phyloP scores from a whole-genome alignment of 2,113 vertebrate species.

The Tinamus guttatus region DNA sequence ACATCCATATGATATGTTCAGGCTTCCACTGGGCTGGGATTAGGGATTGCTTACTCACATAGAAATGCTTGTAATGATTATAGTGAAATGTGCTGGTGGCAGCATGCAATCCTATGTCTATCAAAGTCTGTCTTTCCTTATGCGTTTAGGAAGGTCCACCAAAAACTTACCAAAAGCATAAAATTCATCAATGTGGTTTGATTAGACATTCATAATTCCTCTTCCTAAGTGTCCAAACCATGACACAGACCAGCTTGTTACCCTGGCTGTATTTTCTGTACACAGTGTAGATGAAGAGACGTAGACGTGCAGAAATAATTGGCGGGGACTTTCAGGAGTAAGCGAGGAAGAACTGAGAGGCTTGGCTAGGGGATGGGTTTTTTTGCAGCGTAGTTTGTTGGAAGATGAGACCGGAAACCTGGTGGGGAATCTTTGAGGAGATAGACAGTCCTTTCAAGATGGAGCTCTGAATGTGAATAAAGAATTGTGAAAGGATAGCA shows the following conservation, averaged over 20 bases:
- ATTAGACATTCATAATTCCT: slow-evolving; percentile 1
- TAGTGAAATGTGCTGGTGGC: not conserved
- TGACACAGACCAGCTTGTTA: not conserved
- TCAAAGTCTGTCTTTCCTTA: not conserved
- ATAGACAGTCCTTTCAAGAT: not conserved
- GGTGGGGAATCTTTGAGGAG: not conserved
- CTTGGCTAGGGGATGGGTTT: not conserved
- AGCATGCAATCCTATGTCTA: not conserved
- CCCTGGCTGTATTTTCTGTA: not conserved
- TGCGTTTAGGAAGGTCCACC: not conserved
- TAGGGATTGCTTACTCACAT: not conserved
- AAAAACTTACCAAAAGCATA: not conserved
- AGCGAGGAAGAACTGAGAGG: not conserved
- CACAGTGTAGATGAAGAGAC: not conserved
- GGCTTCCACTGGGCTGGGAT: not conserved
- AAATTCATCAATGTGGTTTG: not conserved
- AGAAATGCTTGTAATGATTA: not conserved
- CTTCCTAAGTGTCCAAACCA: not conserved
- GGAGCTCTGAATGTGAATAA: not conserved
- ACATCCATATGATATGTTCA: not conserved
- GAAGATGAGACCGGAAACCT: not conserved
- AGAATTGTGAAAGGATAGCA: not conserved
- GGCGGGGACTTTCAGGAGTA: not conserved
- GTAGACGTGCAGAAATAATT: not conserved
- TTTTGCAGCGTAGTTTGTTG: not conserved